Evolutionary conservation across 2,888 invertebrate genomes (phyloP).

Genomic region (Ecdyonurus torrentis): DNA sequence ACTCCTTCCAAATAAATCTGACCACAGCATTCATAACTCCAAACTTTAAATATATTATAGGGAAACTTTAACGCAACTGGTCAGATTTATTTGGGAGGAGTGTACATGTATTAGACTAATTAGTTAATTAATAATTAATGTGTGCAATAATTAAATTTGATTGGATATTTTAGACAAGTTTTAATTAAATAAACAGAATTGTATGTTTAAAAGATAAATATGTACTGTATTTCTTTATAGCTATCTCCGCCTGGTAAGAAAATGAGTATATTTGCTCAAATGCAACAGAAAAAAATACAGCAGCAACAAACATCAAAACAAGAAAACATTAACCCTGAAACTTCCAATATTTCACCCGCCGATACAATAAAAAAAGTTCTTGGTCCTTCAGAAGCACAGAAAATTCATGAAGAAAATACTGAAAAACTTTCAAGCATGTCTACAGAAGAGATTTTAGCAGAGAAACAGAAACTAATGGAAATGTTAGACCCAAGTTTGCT

Average conservation of each 20-base stretch:
- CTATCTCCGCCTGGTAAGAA: constrained; percentile 7
- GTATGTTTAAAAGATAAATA: no score
- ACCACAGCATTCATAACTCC: no score
- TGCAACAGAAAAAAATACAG: constrained; percentile 12
- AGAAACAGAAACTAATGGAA: constrained; percentile 47
- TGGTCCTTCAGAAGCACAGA: not conserved
- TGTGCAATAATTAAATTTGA: no score
- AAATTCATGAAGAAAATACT: constrained; percentile 59
- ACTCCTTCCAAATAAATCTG: no score
- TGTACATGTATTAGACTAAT: no score
- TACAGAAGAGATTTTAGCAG: constrained; percentile 53
- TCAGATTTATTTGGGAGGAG: no score
- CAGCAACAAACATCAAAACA: not conserved
- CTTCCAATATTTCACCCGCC: not conserved
- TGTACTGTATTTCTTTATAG: no score
- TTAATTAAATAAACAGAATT: no score
- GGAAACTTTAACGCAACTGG: no score
- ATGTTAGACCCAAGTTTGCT: constrained; percentile 37
- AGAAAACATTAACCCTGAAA: not conserved
- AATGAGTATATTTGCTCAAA: constrained; percentile 16
- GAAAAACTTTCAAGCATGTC: constrained; percentile 48
- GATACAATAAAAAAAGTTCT: constrained; percentile 11
- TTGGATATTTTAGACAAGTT: no score
- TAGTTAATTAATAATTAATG: no score
- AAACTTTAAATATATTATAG: no score